These are phyloP conservation scores for Aythya baeri DNA, from an alignment of 2,113 vertebrate species.

Conservation along the genomic window DNA sequence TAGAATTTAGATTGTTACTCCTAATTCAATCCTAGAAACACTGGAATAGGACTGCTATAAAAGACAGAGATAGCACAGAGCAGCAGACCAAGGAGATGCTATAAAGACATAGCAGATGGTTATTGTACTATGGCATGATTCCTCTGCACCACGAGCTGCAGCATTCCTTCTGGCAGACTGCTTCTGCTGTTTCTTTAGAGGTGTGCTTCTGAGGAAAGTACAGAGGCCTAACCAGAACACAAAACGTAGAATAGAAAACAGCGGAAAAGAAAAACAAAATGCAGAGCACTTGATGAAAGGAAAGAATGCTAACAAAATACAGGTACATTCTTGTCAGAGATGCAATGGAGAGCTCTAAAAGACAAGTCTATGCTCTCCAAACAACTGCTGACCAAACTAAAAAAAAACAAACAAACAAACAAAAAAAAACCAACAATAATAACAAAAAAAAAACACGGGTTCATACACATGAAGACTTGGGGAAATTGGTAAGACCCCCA, in stretches of 20 bases:
- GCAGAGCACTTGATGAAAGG: background rate
- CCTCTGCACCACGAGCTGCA: background rate
- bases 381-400: background rate
- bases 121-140: fast-evolving
- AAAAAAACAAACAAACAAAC: too few relatives aligned
- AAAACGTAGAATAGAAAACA: background rate
- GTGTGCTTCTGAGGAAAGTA: background rate
- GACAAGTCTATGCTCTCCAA: background rate
- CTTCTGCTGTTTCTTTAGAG: background rate
- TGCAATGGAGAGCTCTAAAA: background rate
- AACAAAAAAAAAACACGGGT: background rate
- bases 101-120: background rate
- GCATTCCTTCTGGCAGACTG: background rate
- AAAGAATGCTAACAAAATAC: too few relatives aligned
- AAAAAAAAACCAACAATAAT: background rate
- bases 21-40: background rate
- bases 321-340: background rate
- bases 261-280: background rate
- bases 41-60: background rate
- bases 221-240: background rate
- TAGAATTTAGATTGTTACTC: background rate
- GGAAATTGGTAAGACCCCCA: background rate
- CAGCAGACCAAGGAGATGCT: background rate
- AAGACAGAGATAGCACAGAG: background rate
- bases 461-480: fast-evolving